Evolutionary conservation across 2,888 invertebrate species (phyloP).

Genomic region (Hartigia nigra): DNA sequence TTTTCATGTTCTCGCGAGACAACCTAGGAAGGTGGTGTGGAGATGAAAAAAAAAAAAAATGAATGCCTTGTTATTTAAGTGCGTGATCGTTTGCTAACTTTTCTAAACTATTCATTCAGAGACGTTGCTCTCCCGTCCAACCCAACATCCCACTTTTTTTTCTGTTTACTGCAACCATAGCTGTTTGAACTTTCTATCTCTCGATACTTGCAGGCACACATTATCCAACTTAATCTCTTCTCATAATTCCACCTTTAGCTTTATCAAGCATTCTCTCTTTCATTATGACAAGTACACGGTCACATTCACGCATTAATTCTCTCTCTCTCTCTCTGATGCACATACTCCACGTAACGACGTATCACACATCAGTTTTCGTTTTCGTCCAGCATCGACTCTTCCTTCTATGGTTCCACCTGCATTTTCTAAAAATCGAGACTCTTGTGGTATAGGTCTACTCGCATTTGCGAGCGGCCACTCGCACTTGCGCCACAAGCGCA

Average conservation of each 20-base stretch:
- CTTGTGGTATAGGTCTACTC: slow-evolving; percentile 39
- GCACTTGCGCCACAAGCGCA: slow-evolving; percentile 28
- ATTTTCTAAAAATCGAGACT: slow-evolving; percentile 53
- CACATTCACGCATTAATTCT: slow-evolving; percentile 10
- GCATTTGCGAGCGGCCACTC: slow-evolving; percentile 35
- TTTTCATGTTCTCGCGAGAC: not conserved
- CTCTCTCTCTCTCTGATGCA: slow-evolving; percentile 18
- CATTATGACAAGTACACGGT: slow-evolving; percentile 5
- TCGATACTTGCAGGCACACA: not conserved
- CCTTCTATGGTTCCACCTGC: slow-evolving; percentile 33
- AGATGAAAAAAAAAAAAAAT: slow-evolving; percentile 8
- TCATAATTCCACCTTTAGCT: not conserved
- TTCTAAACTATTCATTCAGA: slow-evolving; percentile 7
- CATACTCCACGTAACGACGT: slow-evolving; percentile 25
- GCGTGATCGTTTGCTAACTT: slow-evolving; percentile 6
- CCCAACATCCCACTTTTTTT: not conserved
- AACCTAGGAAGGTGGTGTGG: slow-evolving; percentile 28
- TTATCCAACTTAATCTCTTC: not conserved
- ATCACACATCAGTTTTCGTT: slow-evolving; percentile 34
- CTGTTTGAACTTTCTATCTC: not conserved
- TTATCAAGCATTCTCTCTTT: not conserved
- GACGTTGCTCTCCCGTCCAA: not conserved
- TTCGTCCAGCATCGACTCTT: slow-evolving; percentile 18
- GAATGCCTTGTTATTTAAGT: slow-evolving; percentile 3
- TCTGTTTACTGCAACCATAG: not conserved